Percentiles rank a stretch among this genome's conserved stretches.
phyloP scores from a whole-genome alignment of 2,888 invertebrate species.

The Ommatoiulus sabulosus region DNA sequence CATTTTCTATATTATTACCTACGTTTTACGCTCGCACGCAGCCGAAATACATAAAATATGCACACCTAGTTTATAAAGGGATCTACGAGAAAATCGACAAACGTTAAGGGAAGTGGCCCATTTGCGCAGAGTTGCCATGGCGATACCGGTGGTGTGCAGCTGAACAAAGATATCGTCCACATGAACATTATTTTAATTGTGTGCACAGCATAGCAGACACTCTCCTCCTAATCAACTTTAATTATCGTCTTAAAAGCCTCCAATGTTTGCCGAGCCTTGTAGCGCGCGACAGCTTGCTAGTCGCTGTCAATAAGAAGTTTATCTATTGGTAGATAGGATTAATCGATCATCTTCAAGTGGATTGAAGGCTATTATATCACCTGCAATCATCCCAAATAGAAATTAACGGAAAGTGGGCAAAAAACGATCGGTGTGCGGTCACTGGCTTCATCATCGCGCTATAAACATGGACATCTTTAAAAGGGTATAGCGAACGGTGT shows the following conservation, averaged over 20 bases:
- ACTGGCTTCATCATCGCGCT: no score
- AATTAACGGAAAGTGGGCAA: background rate
- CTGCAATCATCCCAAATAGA: background rate
- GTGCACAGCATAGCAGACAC: background rate
- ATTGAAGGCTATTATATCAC: background rate
- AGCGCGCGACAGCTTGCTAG: background rate
- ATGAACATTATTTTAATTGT: conserved; percentile 8
- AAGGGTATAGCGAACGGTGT: no score
- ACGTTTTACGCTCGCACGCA: background rate
- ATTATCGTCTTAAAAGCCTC: conserved; percentile 37
- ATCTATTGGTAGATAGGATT: background rate
- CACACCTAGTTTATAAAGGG: background rate
- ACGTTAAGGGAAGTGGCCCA: background rate
- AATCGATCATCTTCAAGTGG: background rate
- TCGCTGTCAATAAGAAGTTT: background rate
- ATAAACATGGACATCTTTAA: no score
- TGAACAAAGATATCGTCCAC: background rate
- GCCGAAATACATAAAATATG: conserved; percentile 24
- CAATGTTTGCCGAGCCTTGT: background rate
- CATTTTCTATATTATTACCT: conserved; percentile 21
- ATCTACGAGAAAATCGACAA: background rate
- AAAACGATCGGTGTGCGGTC: background rate
- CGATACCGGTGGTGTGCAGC: background rate
- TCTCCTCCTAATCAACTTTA: conserved; percentile 15
- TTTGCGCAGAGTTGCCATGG: background rate